Conservation (phyloP, 2,113 vertebrate species). For the Petaurus breviceps region DNA sequence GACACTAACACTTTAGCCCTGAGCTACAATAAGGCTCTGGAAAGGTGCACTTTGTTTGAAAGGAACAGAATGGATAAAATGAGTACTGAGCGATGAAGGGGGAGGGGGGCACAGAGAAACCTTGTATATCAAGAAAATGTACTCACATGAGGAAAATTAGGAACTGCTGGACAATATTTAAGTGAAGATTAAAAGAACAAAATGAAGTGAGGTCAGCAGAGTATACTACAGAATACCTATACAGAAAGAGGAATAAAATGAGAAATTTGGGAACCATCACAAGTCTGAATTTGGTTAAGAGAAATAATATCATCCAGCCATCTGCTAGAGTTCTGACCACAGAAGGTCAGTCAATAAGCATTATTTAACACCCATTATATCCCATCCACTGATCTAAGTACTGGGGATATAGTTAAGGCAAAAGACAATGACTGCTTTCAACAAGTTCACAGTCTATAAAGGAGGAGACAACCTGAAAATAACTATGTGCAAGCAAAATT, state of each 20-base stretch:
- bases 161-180: not conserved
- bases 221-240: not conserved
- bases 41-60: not conserved
- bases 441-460: not conserved
- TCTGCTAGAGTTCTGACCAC: not conserved
- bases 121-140: not conserved
- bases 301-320: not conserved
- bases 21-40: not conserved
- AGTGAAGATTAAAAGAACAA: not conserved
- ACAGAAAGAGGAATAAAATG: not conserved
- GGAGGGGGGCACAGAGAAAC: not conserved
- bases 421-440: not conserved
- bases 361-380: not conserved
- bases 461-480: not conserved
- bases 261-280: not conserved
- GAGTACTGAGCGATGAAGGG: not conserved
- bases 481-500: not conserved
- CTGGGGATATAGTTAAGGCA: not conserved
- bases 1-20: no score
- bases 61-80: not conserved
- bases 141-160: not conserved
- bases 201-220: not conserved
- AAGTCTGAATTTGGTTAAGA: not conserved
- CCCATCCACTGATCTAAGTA: not conserved
- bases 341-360: not conserved